Evolutionary conservation across 2,113 vertebrate genomes (phyloP), one percentile per base, ranked within the genome.

Genomic region (Turnix velox): DNA sequence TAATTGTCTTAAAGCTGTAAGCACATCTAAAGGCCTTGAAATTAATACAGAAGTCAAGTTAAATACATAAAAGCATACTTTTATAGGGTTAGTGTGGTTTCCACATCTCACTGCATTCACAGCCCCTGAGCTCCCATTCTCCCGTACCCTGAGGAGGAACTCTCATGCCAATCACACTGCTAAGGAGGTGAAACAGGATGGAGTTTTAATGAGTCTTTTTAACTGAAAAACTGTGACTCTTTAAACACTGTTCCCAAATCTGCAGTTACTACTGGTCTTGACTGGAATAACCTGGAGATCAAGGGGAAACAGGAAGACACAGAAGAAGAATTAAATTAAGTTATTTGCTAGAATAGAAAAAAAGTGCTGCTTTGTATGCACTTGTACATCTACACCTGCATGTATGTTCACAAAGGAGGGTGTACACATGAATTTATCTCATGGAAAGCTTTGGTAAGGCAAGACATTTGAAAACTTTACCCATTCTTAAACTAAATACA

Each of bases 31-130:
- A 90, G 46, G 31, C 59, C 90, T 88, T 88, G 49, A 88, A 87
- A 94, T 87, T 33, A 87, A 92, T 58, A 79, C 14, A 82, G 46
- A 85, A 76, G 42, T 31, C 93, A 46, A 55, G 90, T 76, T 88
- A 87, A 90, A 59, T 62, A 61, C n/a, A 80, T 77, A 80, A 91
- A 90, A 90, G 24, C n/a, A 71, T 28, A 52, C 22, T 66, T 40
- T 40, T 37, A 40, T 25, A 5, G 3, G 22, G 54, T 33, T 5
- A 8, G 4, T 6, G 12, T 18, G n/a, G 59, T 33, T 30, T 62
- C 19, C 3, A 0, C 2, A 3, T 13, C 13, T 39, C 24, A 37
- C 37, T 2, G 1, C 77, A 13, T 13, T 42, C 28, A 13, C 19
- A 31, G 63, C 11, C 33, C 33, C 18, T 2, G n/a, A 1, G 6